phyloP scores from a whole-genome alignment of 2,113 vertebrate genomes.

The Puntigrus tetrazona region DNA sequence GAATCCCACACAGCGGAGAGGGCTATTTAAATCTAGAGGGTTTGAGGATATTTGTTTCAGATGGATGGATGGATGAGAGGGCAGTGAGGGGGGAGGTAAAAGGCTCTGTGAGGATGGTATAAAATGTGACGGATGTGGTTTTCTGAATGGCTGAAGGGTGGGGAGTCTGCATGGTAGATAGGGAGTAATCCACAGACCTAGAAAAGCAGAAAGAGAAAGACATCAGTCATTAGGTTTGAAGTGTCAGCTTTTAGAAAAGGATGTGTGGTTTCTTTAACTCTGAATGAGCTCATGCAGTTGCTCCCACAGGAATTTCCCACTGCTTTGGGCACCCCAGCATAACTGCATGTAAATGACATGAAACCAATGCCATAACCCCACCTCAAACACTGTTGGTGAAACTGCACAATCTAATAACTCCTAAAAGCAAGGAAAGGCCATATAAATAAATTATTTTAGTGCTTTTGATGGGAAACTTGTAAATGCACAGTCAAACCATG shows the following conservation, averaged over 20 bases:
- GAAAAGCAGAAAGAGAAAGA: slow-evolving; percentile 29
- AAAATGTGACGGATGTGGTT: slow-evolving; percentile 55
- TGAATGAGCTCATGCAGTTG: slow-evolving; percentile 11
- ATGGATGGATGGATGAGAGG: slow-evolving; percentile 37
- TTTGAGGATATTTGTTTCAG: slow-evolving; percentile 36
- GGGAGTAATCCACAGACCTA: slow-evolving; percentile 77
- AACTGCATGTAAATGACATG: neutral
- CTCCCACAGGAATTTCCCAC: neutral
- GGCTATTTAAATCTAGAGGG: slow-evolving; percentile 27
- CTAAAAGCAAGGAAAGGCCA: neutral
- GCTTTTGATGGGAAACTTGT: too few relatives aligned
- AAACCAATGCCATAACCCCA: neutral
- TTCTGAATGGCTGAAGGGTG: slow-evolving; percentile 71
- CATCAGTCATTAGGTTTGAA: slow-evolving; percentile 1
- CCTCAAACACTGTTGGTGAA: neutral
- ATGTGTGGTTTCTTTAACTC: neutral
- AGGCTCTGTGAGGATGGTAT: slow-evolving; percentile 40
- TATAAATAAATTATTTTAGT: neutral
- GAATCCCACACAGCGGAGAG: slow-evolving; percentile 30
- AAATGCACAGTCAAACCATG: neutral
- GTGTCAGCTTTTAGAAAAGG: neutral
- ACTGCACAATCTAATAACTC: neutral
- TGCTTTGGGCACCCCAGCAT: neutral
- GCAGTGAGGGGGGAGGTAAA: slow-evolving; percentile 32
- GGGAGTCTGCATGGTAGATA: slow-evolving; percentile 81